phyloP scores from a whole-genome alignment of 1,140 invertebrate genomes.

The Maconellicoccus hirsutus region DNA sequence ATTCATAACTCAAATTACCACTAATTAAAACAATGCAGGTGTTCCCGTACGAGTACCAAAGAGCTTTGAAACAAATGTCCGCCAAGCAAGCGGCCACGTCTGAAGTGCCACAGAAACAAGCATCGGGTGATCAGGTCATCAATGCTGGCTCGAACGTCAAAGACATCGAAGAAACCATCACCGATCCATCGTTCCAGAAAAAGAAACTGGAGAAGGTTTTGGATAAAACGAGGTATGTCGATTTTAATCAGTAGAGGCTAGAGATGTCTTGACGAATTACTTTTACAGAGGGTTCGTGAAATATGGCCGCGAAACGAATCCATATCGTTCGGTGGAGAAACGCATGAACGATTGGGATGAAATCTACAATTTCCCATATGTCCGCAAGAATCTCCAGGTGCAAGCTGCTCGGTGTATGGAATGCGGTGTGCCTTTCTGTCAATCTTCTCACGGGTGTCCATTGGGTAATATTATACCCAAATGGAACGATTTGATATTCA shows the following conservation, averaged over 20 bases:
- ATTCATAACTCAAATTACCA: neutral
- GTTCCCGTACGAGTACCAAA: slow-evolving; percentile 94
- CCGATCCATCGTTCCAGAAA: slow-evolving; percentile 59
- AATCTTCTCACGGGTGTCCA: slow-evolving; percentile 92
- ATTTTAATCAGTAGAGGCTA: neutral
- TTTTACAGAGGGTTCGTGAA: slow-evolving; percentile 78
- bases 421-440: slow-evolving; percentile 98
- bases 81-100: slow-evolving; percentile 42
- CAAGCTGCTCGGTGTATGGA: slow-evolving; percentile 99
- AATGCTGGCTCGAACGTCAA: slow-evolving; percentile 38
- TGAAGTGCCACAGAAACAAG: slow-evolving; percentile 35
- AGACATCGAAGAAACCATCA: slow-evolving; percentile 81
- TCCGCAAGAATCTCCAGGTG: slow-evolving; percentile 72
- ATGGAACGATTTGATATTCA: slow-evolving; percentile 95
- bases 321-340: slow-evolving; percentile 72
- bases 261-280: neutral
- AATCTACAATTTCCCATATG: slow-evolving; percentile 78
- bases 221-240: slow-evolving; percentile 68
- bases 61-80: slow-evolving; percentile 66
- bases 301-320: slow-evolving; percentile 73
- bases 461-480: slow-evolving; percentile 98
- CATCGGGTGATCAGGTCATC: slow-evolving; percentile 32
- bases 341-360: slow-evolving; percentile 92
- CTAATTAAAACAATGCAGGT: slow-evolving; percentile 38
- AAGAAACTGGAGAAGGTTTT: slow-evolving; percentile 67